Percentiles rank a stretch among this genome's conserved stretches.
Evolutionary conservation across 2,888 invertebrate species (phyloP).

Genomic region (Ectobius pallidus): DNA sequence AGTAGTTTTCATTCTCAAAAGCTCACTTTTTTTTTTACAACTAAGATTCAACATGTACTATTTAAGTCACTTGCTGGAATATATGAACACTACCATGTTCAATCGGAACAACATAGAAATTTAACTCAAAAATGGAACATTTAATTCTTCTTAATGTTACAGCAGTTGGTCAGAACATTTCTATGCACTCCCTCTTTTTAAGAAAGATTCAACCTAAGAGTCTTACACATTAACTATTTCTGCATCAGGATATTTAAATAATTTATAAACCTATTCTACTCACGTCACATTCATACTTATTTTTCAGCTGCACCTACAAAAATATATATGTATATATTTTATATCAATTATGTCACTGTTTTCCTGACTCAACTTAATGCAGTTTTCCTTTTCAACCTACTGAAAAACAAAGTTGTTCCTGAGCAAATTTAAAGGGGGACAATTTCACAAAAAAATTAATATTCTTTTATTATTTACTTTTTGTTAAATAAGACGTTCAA

Average conservation of each 20-base stretch:
- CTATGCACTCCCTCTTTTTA: neutral
- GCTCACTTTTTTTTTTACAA: too few species aligned
- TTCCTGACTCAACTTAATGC: neutral
- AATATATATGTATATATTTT: conserved; percentile 12
- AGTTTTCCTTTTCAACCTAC: neutral
- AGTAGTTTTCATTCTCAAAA: too few species aligned
- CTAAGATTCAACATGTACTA: conserved; percentile 8
- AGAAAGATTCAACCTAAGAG: neutral
- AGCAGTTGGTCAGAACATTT: conserved; percentile 15
- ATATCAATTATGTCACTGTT: neutral
- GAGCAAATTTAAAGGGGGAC: conserved; percentile 23
- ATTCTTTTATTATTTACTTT: neutral
- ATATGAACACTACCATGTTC: conserved; percentile 4
- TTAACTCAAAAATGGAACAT: conserved; percentile 15
- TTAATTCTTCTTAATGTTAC: neutral
- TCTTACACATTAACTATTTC: conserved; percentile 20
- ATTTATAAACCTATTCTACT: conserved; percentile 15
- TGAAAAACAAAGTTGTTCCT: conserved; percentile 21
- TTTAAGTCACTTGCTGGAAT: neutral
- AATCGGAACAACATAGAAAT: conserved; percentile 8
- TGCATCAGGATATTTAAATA: conserved; percentile 24
- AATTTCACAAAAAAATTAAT: conserved; percentile 3
- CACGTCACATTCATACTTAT: conserved; percentile 19
- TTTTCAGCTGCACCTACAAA: conserved; percentile 23
- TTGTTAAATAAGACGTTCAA: too few species aligned